A percentile compares a stretch with the other conserved stretches of the same genome.
Conservation (phyloP, 2,888 invertebrate genomes). For the Polydrusus cervinus region DNA sequence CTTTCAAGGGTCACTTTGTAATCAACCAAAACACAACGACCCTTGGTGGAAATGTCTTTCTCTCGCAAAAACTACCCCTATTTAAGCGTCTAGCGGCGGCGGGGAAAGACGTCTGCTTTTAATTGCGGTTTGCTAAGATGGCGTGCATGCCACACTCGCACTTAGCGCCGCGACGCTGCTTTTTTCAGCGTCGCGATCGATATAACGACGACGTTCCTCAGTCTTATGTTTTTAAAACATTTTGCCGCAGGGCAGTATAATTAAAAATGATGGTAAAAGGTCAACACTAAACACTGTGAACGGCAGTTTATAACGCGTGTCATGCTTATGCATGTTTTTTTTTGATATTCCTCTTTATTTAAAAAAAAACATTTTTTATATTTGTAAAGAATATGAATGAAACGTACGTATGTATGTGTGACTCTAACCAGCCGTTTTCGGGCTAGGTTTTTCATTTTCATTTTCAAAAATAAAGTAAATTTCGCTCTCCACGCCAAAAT, state of each 20-base stretch:
- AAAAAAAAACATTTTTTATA: too few relatives aligned
- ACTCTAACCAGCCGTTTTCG: too few relatives aligned
- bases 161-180: constrained; percentile 71
- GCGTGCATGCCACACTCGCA: constrained; percentile 73
- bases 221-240: constrained; percentile 49
- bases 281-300: too few relatives aligned
- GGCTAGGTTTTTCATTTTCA: too few relatives aligned
- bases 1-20: too few relatives aligned
- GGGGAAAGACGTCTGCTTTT: constrained; percentile 63
- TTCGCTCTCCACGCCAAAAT: too few relatives aligned
- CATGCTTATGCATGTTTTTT: too few relatives aligned
- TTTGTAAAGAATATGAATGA: too few relatives aligned
- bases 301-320: too few relatives aligned
- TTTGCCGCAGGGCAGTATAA: constrained; percentile 37
- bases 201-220: constrained; percentile 40
- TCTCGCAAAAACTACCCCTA: constrained; percentile 36
- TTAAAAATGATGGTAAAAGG: constrained; percentile 31
- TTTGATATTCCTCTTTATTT: too few relatives aligned
- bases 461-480: too few relatives aligned
- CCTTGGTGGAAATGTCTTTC: constrained; percentile 53
- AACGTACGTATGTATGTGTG: too few relatives aligned
- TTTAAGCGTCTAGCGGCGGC: constrained; percentile 51
- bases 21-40: constrained; percentile 23
- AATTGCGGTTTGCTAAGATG: constrained; percentile 72
- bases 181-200: constrained; percentile 54